A percentile compares a stretch with the other conserved stretches of the same genome.
phyloP scores from a whole-genome alignment of 2,113 vertebrate species.

The Aegithalos caudatus region DNA sequence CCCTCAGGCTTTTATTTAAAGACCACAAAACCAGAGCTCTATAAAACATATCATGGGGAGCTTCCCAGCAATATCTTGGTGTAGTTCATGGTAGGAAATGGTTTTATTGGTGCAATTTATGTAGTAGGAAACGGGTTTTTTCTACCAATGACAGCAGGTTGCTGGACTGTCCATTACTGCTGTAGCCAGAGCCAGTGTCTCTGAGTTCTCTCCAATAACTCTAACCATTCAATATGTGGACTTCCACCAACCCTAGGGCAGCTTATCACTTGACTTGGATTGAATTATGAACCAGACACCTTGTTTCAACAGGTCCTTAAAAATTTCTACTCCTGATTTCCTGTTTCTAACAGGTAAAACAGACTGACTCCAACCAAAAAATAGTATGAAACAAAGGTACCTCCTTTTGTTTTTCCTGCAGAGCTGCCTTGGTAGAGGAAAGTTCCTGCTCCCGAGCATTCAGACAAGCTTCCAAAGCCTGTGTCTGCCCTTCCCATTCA shows the following conservation, averaged over 20 bases:
- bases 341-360: background rate
- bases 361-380: background rate
- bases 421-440: slow-evolving; percentile 63
- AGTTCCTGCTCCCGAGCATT: slow-evolving; percentile 82
- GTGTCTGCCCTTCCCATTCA: slow-evolving; percentile 86
- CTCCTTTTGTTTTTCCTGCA: slow-evolving; percentile 84
- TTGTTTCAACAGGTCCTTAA: background rate
- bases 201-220: background rate
- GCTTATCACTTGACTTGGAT: background rate
- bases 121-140: background rate
- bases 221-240: background rate
- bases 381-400: slow-evolving; percentile 52
- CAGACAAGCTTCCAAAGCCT: slow-evolving; percentile 76
- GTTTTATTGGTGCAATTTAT: background rate
- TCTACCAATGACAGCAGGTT: background rate
- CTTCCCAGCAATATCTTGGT: background rate
- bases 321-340: background rate
- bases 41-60: background rate
- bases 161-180: background rate
- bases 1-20: background rate
- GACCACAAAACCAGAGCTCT: background rate
- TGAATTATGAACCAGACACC: background rate
- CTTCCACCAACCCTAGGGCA: background rate
- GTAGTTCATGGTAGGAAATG: background rate
- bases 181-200: background rate